Evolutionary conservation across 2,113 vertebrate genomes (phyloP), one percentile per base, ranked within the genome.

Genomic region (Podilymbus podiceps): DNA sequence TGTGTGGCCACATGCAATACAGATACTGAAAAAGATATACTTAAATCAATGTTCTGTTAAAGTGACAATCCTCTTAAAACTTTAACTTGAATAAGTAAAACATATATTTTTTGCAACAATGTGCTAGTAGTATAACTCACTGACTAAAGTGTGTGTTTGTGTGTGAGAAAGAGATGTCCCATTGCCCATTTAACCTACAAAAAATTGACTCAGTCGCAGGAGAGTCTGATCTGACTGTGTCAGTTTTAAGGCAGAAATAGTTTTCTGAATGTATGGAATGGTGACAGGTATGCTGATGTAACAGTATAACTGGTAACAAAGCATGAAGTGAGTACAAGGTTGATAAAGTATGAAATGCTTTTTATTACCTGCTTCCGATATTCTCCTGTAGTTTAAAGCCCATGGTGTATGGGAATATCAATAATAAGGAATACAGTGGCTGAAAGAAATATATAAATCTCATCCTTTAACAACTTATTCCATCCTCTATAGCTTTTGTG

Each of bases 211-310:
- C 33, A 27, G 19, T 33, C 78, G 16, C 4, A 6, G 17, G 11
- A 87, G 7, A 62, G 42, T 49, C 33, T 67, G 63, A 81, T 75
- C 21, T 68, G 84, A 49, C 47, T 73, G 55, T 27, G 69, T 40
- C 52, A 91, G 9, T 69, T 95, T 87, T 89, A 82, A 90, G 67
- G 49, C 44, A 92, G 75, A 88, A 96, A 73, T 79, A 66, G 49
- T 42, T 59, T 67, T 81, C 64, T 2, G 6, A 75, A 44, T 44
- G 23, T 27, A 66, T 21, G 17, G 21, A 60, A 69, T 55, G 15
- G 79, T 92, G 62, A 62, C 75, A 88, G 75, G 66, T 78, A 38
- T 42, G 59, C 33, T 88, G 82, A 88, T 80, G 62, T 56, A 90
- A 85, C 46, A 20, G 0, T 40, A 19, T 47, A 69, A 77, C 38